A percentile compares a stretch with the other conserved stretches of the same genome.
Conservation (phyloP, 1,140 invertebrate genomes). For the Bombus pyrosoma region DNA sequence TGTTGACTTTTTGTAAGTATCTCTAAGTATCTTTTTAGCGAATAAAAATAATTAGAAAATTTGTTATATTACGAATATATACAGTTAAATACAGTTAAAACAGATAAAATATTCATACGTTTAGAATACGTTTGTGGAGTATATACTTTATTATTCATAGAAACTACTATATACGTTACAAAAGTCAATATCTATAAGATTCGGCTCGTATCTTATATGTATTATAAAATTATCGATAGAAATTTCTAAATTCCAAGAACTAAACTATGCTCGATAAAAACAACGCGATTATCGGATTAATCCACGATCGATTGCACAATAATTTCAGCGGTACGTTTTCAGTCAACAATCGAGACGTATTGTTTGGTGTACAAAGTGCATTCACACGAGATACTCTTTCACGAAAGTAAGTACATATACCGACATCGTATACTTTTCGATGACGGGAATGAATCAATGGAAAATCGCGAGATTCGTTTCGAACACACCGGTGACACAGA, state of each 20-base stretch:
- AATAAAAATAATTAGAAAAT: not conserved
- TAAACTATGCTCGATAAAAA: not conserved
- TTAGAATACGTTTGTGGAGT: not conserved
- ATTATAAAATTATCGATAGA: too few species aligned
- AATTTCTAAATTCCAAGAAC: conserved; percentile 8
- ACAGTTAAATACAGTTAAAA: not conserved
- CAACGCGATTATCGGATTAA: not conserved
- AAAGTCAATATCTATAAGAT: not conserved
- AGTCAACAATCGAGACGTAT: not conserved
- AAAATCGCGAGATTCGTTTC: not conserved
- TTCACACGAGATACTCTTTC: not conserved
- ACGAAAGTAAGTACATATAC: not conserved
- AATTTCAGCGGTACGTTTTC: conserved; percentile 3
- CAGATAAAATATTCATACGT: not conserved
- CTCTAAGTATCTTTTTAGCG: not conserved
- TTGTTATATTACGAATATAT: not conserved
- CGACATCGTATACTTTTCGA: not conserved
- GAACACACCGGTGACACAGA: too few species aligned
- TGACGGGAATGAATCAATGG: not conserved
- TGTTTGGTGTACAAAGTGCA: not conserved
- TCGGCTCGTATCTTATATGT: not conserved
- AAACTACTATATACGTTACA: not conserved
- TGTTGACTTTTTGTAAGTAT: not conserved
- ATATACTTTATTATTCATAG: not conserved
- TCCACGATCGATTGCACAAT: not conserved